These are phyloP conservation scores for Enchytraeus crypticus DNA, from an alignment of 2,888 invertebrate genomes.

Conservation along the genomic window DNA sequence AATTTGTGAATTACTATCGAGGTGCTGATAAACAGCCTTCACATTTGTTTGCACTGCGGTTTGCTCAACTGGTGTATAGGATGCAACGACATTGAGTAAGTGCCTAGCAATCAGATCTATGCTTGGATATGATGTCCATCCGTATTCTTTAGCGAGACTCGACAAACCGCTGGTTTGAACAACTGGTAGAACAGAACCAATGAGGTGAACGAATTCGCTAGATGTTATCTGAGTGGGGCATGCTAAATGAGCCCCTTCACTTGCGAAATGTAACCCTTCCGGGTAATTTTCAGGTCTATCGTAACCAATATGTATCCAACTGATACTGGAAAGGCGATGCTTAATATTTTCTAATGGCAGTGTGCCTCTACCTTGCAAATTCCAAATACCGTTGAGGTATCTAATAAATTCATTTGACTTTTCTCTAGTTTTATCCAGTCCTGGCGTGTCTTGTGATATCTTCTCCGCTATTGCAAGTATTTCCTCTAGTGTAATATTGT, in stretches of 20 bases:
- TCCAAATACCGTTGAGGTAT: neutral
- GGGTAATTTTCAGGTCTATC: conserved; percentile 6
- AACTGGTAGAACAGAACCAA: conserved; percentile 3
- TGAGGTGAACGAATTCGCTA: neutral
- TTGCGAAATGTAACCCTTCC: neutral
- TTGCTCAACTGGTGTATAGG: conserved; percentile 1
- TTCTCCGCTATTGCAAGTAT: neutral
- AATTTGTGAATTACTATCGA: neutral
- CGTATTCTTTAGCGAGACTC: conserved; percentile 3
- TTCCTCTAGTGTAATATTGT: neutral
- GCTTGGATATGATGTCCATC: neutral
- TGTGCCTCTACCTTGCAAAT: neutral
- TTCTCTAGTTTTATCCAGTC: too few relatives aligned
- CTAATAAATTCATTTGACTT: neutral
- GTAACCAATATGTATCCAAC: neutral
- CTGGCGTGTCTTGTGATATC: too few relatives aligned
- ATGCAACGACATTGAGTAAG: neutral
- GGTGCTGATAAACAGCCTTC: conserved; percentile 1
- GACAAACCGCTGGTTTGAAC: neutral
- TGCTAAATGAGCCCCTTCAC: conserved; percentile 2
- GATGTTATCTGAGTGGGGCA: conserved; percentile 1
- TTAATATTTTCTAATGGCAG: neutral
- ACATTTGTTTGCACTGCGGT: neutral
- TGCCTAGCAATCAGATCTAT: neutral
- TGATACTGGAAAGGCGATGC: neutral